These are phyloP conservation scores for Protonemura montana DNA, from an alignment of 2,888 invertebrate genomes.

Conservation along the genomic window DNA sequence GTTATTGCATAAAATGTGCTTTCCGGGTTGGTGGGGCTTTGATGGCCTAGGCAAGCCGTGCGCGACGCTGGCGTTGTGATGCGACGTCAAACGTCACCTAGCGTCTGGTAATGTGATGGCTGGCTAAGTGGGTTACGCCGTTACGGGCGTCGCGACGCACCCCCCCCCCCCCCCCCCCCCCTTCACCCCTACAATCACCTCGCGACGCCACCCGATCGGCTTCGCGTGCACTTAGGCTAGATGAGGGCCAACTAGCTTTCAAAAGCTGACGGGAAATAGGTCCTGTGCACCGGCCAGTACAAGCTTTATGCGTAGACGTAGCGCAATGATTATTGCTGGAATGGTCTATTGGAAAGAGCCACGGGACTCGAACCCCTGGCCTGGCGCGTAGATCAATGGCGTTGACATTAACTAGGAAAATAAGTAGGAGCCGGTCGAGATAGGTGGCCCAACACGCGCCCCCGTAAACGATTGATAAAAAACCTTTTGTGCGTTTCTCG, in stretches of 20 bases:
- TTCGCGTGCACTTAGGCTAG: conserved; percentile 21
- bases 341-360: not conserved
- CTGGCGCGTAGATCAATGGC: not conserved
- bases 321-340: not conserved
- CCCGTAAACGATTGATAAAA: conserved; percentile 12
- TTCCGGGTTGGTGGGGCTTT: not conserved
- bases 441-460: not conserved
- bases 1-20: not conserved
- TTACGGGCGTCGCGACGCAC: conserved; percentile 14
- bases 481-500: not conserved
- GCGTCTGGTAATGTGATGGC: conserved; percentile 16
- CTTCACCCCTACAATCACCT: too few species aligned
- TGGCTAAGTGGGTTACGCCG: conserved; percentile 26
- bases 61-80: not conserved
- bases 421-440: not conserved
- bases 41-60: not conserved
- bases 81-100: not conserved
- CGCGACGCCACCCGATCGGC: not conserved
- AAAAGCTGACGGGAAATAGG: not conserved
- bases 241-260: conserved; percentile 21
- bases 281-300: not conserved
- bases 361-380: not conserved
- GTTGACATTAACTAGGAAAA: not conserved
- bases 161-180: not conserved
- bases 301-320: not conserved